phyloP scores from a whole-genome alignment of 2,797 vertebrate genomes.

The Catharus ustulatus region DNA sequence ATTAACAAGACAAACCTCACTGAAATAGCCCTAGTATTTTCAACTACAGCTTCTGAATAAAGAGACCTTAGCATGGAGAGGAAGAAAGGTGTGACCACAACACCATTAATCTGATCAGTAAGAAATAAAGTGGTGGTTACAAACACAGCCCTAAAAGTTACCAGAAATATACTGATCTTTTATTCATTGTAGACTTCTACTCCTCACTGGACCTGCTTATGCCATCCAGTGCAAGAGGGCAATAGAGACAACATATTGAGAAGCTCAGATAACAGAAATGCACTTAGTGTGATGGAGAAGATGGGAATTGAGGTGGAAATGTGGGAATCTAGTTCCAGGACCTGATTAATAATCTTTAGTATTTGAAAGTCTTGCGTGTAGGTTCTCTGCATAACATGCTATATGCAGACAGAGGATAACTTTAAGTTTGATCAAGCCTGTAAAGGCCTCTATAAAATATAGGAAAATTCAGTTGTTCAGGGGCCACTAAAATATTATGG shows the following conservation, averaged over 20 bases:
- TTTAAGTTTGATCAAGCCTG: neutral
- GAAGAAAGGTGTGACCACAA: neutral
- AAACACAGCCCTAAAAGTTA: neutral
- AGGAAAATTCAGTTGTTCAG: neutral
- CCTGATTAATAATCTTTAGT: neutral
- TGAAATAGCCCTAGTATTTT: neutral
- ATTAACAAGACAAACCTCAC: neutral
- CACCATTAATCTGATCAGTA: neutral
- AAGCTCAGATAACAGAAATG: neutral
- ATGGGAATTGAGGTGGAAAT: neutral
- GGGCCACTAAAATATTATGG: neutral
- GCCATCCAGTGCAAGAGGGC: neutral
- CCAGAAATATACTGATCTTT: neutral
- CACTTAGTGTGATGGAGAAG: neutral
- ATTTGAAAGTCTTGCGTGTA: neutral
- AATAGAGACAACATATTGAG: neutral
- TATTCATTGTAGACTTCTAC: neutral
- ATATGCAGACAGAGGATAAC: neutral
- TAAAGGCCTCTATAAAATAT: neutral
- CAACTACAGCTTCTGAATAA: neutral
- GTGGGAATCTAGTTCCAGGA: neutral
- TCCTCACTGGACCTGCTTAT: neutral
- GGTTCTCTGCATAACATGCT: neutral
- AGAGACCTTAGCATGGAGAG: neutral
- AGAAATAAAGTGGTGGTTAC: neutral